Evolutionary conservation across 2,797 vertebrate species (phyloP), one percentile per base, ranked within the genome.

Genomic region (Thunnus albacares): DNA sequence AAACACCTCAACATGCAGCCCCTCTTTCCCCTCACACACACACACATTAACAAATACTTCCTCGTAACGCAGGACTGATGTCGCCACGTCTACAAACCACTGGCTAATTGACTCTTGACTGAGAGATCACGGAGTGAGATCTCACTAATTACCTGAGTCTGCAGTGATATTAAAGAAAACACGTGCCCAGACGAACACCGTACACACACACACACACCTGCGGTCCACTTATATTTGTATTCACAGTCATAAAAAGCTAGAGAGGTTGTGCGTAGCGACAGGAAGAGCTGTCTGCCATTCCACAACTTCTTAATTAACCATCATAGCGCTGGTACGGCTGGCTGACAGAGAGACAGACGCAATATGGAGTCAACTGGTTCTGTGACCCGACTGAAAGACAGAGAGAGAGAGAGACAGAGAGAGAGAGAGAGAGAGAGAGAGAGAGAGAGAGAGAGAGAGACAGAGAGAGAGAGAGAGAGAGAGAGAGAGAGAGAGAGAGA

Each of bases 81-180:
- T 86, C 91, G 82, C 88, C 91, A 93, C 85, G 92, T 90, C 91
- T 87, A 82, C 87, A 96, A 88, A 93, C 94, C 92, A 89, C 94
- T 82, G 81, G 93, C 95, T 94, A 96, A 97, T 93, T 94, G 92
- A 95, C 93, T 96, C 93, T 94, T 74, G 87, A 94, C 93, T 94
- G 83, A 89, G 83, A 93, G 94, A 91, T 93, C 92, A 92, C 93
- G 69, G 59, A 71, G 86, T 92, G 91, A 96, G 77, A 91, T 77
- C 92, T 88, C 79, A 68, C 90, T 94, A 95, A 94, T 96, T 96
- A 95, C 92, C 83, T 85, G 92, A 93, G 66, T 76, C 43, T 88
- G 83, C 71, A 81, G 70, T 69, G 80, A 71, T 43, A 84, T 71
- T 72, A 79, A 80, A 77, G 45, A 82, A 28, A 76, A 59, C 58